Evolutionary conservation across 1,140 invertebrate species (phyloP).

Genomic region (Thalassaphorura encarpata): DNA sequence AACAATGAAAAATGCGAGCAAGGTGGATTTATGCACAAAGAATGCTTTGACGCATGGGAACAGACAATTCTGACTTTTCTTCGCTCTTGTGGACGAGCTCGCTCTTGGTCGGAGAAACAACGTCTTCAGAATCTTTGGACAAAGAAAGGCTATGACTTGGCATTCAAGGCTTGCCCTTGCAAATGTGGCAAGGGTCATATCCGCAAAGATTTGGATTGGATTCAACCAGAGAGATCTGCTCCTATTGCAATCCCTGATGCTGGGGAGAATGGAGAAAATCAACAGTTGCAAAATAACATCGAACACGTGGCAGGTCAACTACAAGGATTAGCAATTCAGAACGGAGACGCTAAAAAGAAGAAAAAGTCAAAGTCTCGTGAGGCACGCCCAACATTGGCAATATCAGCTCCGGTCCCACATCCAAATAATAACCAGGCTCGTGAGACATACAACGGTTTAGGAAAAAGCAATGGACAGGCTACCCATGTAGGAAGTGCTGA

Average conservation of each 20-base stretch:
- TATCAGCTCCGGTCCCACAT: conserved; percentile 31
- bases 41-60: conserved; percentile 92
- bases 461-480: neutral
- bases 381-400: conserved; percentile 32
- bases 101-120: conserved; percentile 89
- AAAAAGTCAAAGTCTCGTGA: conserved; percentile 41
- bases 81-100: conserved; percentile 74
- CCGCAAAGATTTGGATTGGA: conserved; percentile 89
- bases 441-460: conserved; percentile 11
- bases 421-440: conserved; percentile 29
- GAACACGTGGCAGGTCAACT: neutral
- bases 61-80: conserved; percentile 73
- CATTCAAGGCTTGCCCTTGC: conserved; percentile 69
- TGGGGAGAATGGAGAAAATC: conserved; percentile 1
- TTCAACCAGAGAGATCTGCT: conserved; percentile 48
- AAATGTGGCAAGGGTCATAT: conserved; percentile 75
- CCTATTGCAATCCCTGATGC: neutral
- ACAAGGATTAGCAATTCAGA: conserved; percentile 2
- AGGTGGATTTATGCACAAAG: conserved; percentile 86
- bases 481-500: conserved; percentile 40
- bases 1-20: conserved; percentile 83
- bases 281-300: too few species aligned
- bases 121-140: conserved; percentile 92
- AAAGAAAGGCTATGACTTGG: conserved; percentile 82
- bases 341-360: conserved; percentile 35